These are phyloP conservation scores for Actenoides hombroni DNA, from an alignment of 2,113 vertebrate species.

Conservation along the genomic window DNA sequence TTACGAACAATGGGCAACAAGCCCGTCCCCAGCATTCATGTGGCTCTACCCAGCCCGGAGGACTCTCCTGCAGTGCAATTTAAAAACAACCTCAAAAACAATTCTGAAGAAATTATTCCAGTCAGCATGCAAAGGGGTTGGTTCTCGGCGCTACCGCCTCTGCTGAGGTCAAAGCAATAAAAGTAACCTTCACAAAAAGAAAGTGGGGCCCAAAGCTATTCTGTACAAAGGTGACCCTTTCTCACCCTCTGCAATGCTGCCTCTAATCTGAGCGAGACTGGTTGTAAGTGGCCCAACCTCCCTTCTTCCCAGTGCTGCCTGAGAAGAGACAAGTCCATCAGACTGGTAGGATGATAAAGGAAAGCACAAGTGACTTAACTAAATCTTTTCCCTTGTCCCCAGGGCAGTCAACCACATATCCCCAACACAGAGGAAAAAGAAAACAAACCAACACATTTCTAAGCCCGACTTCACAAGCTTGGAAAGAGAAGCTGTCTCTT, in stretches of 20 bases:
- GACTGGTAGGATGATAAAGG: neutral
- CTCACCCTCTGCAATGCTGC: neutral
- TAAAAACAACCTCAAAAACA: neutral
- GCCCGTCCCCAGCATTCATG: neutral
- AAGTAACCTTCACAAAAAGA: neutral
- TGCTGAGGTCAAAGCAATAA: neutral
- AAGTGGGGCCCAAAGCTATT: slow-evolving; percentile 34
- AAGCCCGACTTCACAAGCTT: neutral
- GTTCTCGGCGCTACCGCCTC: neutral
- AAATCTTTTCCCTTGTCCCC: neutral
- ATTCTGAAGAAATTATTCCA: neutral
- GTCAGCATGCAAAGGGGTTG: neutral
- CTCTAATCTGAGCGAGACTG: neutral
- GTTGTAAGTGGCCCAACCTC: neutral
- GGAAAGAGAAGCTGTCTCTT: neutral
- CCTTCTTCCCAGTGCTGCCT: neutral
- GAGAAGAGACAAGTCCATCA: neutral
- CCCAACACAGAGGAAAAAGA: neutral
- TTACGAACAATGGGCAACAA: neutral
- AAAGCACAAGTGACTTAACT: neutral
- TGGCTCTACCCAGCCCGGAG: neutral
- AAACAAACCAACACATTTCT: neutral
- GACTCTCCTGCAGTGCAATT: neutral
- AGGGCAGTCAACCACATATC: neutral
- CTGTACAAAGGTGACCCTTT: slow-evolving; percentile 39